Conservation (phyloP, 2,888 invertebrate species). For the Tinea trinotella region DNA sequence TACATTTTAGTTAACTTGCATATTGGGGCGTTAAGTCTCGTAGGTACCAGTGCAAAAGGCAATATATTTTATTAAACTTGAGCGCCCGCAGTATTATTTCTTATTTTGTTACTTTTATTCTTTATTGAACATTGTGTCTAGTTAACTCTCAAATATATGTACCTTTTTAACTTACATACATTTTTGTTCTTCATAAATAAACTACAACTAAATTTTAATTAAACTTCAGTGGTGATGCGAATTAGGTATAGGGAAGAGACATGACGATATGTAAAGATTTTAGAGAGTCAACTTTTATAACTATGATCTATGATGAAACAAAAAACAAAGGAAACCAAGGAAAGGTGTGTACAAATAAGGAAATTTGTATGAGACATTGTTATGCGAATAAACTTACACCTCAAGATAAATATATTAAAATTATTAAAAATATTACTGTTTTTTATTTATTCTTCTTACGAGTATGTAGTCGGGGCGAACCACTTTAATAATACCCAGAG, state of each 20-base stretch:
- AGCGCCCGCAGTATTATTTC: slow-evolving; percentile 20
- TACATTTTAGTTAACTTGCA: slow-evolving; percentile 57
- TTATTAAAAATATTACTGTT: slow-evolving; percentile 36
- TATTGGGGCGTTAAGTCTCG: slow-evolving; percentile 42
- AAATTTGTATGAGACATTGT: slow-evolving; percentile 73
- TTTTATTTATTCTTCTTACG: slow-evolving; percentile 41
- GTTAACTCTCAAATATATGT: slow-evolving; percentile 20
- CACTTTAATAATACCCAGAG: too few relatives aligned
- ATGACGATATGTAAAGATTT: slow-evolving; percentile 70
- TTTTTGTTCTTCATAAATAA: slow-evolving; percentile 45
- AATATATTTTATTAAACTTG: slow-evolving; percentile 32
- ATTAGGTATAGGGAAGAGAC: slow-evolving; percentile 70
- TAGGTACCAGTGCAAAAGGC: slow-evolving; percentile 61
- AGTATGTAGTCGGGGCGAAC: too few relatives aligned
- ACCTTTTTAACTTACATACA: slow-evolving; percentile 59
- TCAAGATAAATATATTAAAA: slow-evolving; percentile 66
- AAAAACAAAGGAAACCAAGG: slow-evolving; percentile 57
- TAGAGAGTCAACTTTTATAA: slow-evolving; percentile 70
- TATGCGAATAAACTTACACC: slow-evolving; percentile 74
- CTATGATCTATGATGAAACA: slow-evolving; percentile 47
- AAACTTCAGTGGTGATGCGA: slow-evolving; percentile 64
- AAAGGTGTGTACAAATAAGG: slow-evolving; percentile 72
- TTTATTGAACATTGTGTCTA: background rate
- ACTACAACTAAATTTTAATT: slow-evolving; percentile 55
- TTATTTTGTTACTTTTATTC: background rate